A percentile compares a stretch with the other conserved stretches of the same genome.
These are phyloP conservation scores for Pelodytes ibericus DNA, from an alignment of 2,797 vertebrate genomes.

Conservation along the genomic window DNA sequence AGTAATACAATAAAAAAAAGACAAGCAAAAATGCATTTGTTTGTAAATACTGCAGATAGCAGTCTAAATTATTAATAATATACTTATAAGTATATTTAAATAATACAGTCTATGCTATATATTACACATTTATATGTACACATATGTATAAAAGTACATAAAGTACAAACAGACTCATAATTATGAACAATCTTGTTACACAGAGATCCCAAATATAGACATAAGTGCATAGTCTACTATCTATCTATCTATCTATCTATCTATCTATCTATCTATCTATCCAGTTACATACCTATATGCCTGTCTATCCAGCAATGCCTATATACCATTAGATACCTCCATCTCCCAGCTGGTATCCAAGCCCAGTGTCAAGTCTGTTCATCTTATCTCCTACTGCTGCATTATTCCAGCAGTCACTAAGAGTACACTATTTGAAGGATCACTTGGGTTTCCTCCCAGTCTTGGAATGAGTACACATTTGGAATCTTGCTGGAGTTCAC, in stretches of 20 bases:
- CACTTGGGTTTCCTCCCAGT: conserved; percentile 36
- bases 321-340: neutral
- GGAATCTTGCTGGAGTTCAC: conserved; percentile 1
- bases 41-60: too few species aligned
- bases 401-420: neutral
- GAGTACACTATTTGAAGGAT: conserved; percentile 8
- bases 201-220: too few species aligned
- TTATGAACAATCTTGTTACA: too few species aligned
- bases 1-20: too few species aligned
- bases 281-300: neutral
- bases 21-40: too few species aligned
- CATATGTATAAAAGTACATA: too few species aligned
- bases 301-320: neutral
- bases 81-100: too few species aligned
- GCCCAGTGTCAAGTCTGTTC: neutral
- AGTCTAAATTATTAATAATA: too few species aligned
- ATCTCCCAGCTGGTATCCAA: neutral
- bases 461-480: conserved; percentile 23
- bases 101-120: too few species aligned
- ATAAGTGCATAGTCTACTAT: too few species aligned
- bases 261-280: neutral
- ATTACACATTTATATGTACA: too few species aligned
- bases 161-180: too few species aligned
- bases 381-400: conserved; percentile 5
- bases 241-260: neutral